phyloP scores from a whole-genome alignment of 2,113 vertebrate genomes.

The Caranx ignobilis region DNA sequence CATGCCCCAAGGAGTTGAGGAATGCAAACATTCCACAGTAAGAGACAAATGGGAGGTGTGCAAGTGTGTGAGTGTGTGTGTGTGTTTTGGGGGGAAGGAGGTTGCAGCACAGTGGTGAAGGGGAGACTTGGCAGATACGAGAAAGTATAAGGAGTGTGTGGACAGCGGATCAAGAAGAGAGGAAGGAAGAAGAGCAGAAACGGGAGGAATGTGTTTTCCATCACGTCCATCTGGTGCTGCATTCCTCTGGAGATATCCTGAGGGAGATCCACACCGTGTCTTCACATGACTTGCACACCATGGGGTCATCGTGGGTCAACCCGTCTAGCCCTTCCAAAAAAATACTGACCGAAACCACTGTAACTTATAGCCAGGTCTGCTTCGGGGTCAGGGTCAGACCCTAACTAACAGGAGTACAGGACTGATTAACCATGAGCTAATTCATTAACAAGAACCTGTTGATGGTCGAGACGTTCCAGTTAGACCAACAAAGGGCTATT shows the following conservation, averaged over 20 bases:
- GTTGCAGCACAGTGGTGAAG: not conserved
- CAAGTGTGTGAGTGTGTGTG: conserved; percentile 13
- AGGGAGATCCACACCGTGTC: conserved; percentile 57
- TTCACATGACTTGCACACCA: conserved; percentile 46
- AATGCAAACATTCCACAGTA: conserved; percentile 76
- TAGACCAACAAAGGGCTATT: not conserved
- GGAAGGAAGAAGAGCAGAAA: conserved; percentile 45
- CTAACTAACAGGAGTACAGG: not conserved
- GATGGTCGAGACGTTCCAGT: conserved; percentile 5
- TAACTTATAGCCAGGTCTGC: conserved; percentile 6
- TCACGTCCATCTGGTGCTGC: conserved; percentile 76
- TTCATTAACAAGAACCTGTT: conserved; percentile 24
- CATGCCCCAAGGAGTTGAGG: conserved; percentile 59
- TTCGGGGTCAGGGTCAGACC: conserved; percentile 2
- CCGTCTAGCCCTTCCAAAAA: not conserved
- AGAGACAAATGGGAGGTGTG: conserved; percentile 41
- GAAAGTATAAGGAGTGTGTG: not conserved
- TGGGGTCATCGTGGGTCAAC: conserved; percentile 62
- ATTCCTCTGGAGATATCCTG: conserved; percentile 70
- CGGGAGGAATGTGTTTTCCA: conserved; percentile 73
- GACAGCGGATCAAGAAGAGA: conserved; percentile 9
- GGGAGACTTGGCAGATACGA: conserved; percentile 5
- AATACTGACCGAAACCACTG: conserved; percentile 26
- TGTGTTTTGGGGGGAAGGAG: not conserved
- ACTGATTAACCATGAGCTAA: conserved; percentile 21